A percentile compares a stretch with the other conserved stretches of the same genome.
Evolutionary conservation across 2,797 vertebrate species (phyloP).

Genomic region (Microcaecilia unicolor): DNA sequence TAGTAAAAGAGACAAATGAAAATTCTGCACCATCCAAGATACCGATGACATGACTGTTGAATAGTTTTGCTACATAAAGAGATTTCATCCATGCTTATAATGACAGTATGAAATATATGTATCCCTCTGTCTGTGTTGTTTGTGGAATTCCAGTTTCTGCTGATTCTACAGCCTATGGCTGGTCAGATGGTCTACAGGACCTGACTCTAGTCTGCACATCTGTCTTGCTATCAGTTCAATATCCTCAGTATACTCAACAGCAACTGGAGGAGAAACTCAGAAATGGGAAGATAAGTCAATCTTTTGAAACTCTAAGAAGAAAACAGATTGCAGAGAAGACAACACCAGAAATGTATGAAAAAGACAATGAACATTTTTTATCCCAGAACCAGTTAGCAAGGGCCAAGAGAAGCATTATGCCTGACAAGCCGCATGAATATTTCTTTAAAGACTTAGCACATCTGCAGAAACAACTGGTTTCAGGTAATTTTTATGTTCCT

Average conservation of each 20-base stretch:
- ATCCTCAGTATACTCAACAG: not conserved
- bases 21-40: too few species aligned
- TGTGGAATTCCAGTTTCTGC: not conserved
- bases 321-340: not conserved
- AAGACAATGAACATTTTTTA: not conserved
- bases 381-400: not conserved
- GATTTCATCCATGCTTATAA: too few species aligned
- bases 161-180: not conserved
- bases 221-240: not conserved
- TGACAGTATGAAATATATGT: too few species aligned
- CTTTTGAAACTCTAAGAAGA: not conserved
- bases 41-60: too few species aligned
- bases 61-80: too few species aligned
- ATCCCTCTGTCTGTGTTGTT: not conserved
- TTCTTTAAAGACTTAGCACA: not conserved
- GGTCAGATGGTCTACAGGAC: not conserved
- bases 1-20: too few species aligned
- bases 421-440: not conserved
- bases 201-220: conserved; percentile 4
- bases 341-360: not conserved
- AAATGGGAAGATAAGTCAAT: not conserved
- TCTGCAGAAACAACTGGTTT: conserved; percentile 1
- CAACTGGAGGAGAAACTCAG: not conserved
- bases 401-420: not conserved
- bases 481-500: not conserved